Base-by-base conservation (phyloP, 2,797 vertebrate genomes). In the Chlorospingus semifuscus region DNA sequence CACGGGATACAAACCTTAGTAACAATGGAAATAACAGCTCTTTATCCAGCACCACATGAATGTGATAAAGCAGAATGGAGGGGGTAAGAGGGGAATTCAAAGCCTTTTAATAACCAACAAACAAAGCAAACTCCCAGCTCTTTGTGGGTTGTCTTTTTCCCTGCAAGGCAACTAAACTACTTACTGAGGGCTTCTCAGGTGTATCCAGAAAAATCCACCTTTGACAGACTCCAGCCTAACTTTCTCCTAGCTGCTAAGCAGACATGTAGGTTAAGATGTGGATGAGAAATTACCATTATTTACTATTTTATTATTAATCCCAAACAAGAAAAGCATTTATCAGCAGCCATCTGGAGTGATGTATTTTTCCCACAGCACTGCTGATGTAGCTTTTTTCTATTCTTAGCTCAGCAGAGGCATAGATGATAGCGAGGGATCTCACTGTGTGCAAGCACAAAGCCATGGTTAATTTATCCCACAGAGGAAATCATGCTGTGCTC, bases 371-470 rank as follows among this genome's bases (percentile, higher is more conserved):
- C 96, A 96, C 95, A 96, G 93, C 83, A 77, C 36, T 96, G 96
- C 95, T 96, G 95, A 94, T 89, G 90, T 70, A 93, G 96, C 94
- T 92, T 84, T 96, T 95, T 95, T 96, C 95, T 96, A 96, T 96
- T 96, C 95, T 96, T 96, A 96, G 93, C 92, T 82, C 81, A 59
- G 42, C 85, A 84, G 9, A 90, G 55, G 94, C 85, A 50, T 50
- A 94, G 94, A 94, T 91, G 85, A 95, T 84, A 94, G 94, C 0
- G 9, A 94, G 60, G 55, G 74, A 78, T 76, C 93, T 95, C 70
- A n/a, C 93, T 93, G 94, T 94, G 95, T 55, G 17, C 61, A 89
- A 87, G 87, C 79, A 95, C 76, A 95, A 91, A 96, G 87, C 87
- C 77, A 68, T 37, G 59, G 85, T 79, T 96, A 93, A 95, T 95